phyloP scores from a whole-genome alignment of 2,888 invertebrate genomes.

The Cinara cedri region DNA sequence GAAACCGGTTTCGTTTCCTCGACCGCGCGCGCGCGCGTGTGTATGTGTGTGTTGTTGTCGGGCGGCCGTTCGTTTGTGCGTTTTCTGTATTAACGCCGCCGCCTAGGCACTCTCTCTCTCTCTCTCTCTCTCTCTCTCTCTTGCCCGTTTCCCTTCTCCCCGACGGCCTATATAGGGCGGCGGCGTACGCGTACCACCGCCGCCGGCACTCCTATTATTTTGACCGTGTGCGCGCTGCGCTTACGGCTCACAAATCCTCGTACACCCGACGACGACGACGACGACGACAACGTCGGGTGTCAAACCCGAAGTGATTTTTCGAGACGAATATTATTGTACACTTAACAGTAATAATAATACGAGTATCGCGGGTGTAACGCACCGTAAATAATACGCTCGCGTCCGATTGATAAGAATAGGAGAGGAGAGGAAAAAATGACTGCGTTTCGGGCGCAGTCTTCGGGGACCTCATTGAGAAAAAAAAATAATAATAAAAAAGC shows the following conservation, averaged over 20 bases:
- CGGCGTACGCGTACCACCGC: background rate
- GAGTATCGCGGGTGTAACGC: conserved; percentile 12
- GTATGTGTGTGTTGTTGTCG: conserved; percentile 7
- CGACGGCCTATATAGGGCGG: background rate
- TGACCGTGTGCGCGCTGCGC: background rate
- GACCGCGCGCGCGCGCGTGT: conserved; percentile 8
- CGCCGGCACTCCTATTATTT: background rate
- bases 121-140: background rate
- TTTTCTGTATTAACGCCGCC: background rate
- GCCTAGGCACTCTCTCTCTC: background rate
- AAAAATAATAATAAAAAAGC: no score
- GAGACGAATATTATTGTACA: background rate
- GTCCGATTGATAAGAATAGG: background rate
- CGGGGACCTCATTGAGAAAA: no score
- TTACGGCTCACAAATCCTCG: no score
- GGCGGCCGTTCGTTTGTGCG: conserved; percentile 8
- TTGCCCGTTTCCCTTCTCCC: background rate
- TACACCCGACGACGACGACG: conserved; percentile 1
- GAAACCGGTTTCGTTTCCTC: conserved; percentile 57
- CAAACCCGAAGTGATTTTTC: background rate
- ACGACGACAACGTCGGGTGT: no score
- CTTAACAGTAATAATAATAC: background rate
- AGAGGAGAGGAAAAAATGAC: no score
- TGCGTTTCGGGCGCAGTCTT: background rate
- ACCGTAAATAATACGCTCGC: conserved; percentile 17